These are phyloP conservation scores for Protobothrops mucrosquamatus DNA, from an alignment of 2,113 vertebrate species.

Conservation along the genomic window DNA sequence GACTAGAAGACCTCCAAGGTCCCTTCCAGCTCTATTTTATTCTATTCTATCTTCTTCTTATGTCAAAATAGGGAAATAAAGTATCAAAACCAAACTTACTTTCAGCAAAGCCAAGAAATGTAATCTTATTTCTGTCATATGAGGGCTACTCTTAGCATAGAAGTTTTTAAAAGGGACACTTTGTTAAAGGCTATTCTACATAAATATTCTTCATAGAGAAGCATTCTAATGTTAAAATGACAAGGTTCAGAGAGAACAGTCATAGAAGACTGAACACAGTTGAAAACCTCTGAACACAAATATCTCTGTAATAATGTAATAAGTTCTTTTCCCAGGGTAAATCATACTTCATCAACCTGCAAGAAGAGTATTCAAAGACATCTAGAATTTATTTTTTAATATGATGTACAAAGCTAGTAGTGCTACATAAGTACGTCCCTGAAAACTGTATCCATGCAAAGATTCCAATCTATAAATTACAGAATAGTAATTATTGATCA, in stretches of 20 bases:
- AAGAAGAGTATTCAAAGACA: background rate
- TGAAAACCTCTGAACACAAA: background rate
- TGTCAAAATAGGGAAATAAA: background rate
- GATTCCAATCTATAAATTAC: background rate
- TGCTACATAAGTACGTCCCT: background rate
- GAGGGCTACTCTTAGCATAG: background rate
- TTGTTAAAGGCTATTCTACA: background rate
- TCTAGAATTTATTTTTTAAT: background rate
- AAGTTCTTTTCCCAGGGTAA: background rate
- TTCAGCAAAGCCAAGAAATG: background rate
- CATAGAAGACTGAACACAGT: slow-evolving; percentile 1
- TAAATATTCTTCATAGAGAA: background rate
- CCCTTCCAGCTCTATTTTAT: too few relatives aligned
- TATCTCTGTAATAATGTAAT: slow-evolving; percentile 4
- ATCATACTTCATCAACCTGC: background rate
- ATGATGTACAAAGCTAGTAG: background rate
- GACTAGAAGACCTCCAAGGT: too few relatives aligned
- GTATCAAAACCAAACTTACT: background rate
- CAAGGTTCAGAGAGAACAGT: background rate
- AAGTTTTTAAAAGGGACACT: background rate
- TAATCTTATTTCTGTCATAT: background rate
- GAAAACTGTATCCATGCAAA: background rate
- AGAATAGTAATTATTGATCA: background rate
- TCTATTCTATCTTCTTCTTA: rapidly evolving
- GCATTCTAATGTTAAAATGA: slow-evolving; percentile 5